Evolutionary conservation across 2,888 invertebrate species (phyloP), one percentile per base, ranked within the genome.

Genomic region (Peribatodes rhomboidaria): DNA sequence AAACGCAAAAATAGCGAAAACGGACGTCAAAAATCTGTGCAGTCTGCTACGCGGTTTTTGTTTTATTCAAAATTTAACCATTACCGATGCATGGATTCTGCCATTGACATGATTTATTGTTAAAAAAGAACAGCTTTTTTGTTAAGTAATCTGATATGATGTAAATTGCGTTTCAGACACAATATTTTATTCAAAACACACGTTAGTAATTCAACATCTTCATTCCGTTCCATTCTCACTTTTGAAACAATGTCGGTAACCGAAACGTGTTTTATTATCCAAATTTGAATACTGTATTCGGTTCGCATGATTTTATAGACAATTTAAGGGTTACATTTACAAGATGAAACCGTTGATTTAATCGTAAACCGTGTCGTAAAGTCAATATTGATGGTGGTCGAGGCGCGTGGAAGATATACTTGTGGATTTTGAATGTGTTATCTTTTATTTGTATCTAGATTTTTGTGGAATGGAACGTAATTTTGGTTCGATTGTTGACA

Each of bases 331-430:
- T 84, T 83, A 84, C 84, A 83, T 87, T 87, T 85, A 88, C 85
- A 84, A 87, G 86, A 85, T 81, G 85, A 85, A 85, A 85, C 86
- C 84, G 87, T 88, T 89, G 89, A 89, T 89, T 89, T 87, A 83
- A 82, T 85, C 89, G 85, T 90, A 90, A 90, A 89, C 72, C 65
- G 68, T 77, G 79, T 81, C 84, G 80, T 89, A 87, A 89, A 88
- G 65, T 74, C 77, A 69, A 77, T 86, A 85, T 86, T 86, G 84
- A 88, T 85, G 79, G 81, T 80, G 80, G 76, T 77, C 78, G 79
- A 53, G 66, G 62, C 69, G 61, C 80, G 73, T 79, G 79, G 70
- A 77, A 82, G 83, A 84, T 85, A 82, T 84, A 86, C 78, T 83
- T 80, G 78, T 83, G 78, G 79, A 85, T 86, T 88, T 84, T 81